A percentile compares a stretch with the other conserved stretches of the same genome.
These are phyloP conservation scores for Nymphicus hollandicus DNA, from an alignment of 2,113 vertebrate genomes.

Conservation along the genomic window DNA sequence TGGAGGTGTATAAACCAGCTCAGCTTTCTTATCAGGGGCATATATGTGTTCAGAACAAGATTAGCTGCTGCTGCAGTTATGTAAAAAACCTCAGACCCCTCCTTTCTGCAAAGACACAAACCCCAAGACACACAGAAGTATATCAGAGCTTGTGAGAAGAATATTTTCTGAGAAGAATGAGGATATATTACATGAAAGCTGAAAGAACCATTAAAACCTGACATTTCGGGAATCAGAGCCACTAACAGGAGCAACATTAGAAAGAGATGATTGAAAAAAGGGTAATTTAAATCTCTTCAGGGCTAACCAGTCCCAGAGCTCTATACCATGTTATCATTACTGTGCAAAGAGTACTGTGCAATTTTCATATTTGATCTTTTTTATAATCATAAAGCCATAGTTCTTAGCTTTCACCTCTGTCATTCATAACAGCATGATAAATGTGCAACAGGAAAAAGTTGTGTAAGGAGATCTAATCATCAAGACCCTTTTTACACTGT, in stretches of 20 bases:
- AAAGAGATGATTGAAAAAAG: neutral
- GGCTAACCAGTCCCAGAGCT: neutral
- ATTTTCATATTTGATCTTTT: neutral
- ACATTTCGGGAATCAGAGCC: neutral
- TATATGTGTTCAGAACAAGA: neutral
- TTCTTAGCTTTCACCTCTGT: neutral
- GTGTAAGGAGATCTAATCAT: neutral
- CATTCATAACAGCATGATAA: neutral
- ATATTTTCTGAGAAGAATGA: neutral
- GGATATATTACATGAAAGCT: neutral
- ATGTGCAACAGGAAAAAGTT: neutral
- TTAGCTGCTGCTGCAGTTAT: neutral
- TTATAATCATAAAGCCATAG: neutral
- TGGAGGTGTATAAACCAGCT: neutral
- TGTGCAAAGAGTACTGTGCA: neutral
- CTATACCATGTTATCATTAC: neutral
- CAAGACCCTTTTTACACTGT: neutral
- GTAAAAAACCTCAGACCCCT: rapidly evolving
- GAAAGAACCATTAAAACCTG: neutral
- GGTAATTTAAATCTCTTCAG: neutral
- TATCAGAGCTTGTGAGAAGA: neutral
- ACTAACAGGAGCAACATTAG: neutral
- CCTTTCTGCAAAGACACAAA: neutral
- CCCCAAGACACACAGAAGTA: neutral
- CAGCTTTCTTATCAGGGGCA: neutral